Evolutionary conservation across 2,797 vertebrate genomes (phyloP).

Genomic region (Helarctos malayanus): DNA sequence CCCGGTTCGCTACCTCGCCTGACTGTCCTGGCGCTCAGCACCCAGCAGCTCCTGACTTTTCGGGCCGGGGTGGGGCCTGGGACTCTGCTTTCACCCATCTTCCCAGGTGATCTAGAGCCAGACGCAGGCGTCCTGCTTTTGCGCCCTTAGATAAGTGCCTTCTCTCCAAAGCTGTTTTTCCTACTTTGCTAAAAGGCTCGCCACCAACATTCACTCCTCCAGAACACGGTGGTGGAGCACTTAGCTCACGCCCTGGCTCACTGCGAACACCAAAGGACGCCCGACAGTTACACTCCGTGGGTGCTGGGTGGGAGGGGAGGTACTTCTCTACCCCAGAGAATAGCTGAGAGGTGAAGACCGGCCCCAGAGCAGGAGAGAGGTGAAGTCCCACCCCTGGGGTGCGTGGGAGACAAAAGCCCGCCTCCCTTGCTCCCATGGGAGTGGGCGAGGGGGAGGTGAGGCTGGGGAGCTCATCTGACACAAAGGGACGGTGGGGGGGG

Average conservation of each 20-base stretch:
- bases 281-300: rapidly evolving
- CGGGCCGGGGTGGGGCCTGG: not conserved
- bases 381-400: rapidly evolving
- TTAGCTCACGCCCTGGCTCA: not conserved
- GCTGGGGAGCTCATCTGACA: too few relatives aligned
- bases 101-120: not conserved
- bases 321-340: not conserved
- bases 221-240: not conserved
- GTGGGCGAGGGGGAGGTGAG: not conserved
- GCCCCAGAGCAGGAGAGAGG: not conserved
- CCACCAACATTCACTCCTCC: not conserved
- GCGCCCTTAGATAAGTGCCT: not conserved
- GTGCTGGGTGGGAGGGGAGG: too few relatives aligned
- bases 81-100: not conserved
- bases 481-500: not conserved
- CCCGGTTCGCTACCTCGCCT: rapidly evolving
- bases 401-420: not conserved
- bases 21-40: not conserved
- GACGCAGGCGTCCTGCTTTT: not conserved
- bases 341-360: not conserved
- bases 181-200: not conserved
- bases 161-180: not conserved
- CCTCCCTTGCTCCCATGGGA: not conserved
- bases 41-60: rapidly evolving
- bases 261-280: not conserved